Conservation (phyloP, 2,797 vertebrate genomes). For the Poecilia gillii region DNA sequence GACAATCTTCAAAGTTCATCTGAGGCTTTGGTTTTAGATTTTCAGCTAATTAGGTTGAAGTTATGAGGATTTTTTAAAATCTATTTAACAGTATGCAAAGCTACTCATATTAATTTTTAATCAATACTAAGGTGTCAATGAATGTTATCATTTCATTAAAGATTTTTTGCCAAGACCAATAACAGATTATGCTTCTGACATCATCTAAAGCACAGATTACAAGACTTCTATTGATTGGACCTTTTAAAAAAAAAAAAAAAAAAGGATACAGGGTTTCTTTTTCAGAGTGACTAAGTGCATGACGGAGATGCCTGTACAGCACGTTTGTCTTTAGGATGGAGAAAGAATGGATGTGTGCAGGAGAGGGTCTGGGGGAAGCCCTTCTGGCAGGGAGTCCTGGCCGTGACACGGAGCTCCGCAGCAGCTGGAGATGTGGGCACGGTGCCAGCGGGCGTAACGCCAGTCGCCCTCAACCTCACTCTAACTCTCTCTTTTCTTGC, state of each 20-base stretch:
- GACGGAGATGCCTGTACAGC: constrained; percentile 14
- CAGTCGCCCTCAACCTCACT: constrained; percentile 49
- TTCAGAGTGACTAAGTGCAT: constrained; percentile 37
- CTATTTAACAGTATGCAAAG: not conserved
- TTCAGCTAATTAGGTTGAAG: not conserved
- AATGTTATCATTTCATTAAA: not conserved
- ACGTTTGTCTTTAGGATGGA: not conserved
- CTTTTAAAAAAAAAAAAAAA: not conserved
- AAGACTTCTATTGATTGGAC: not conserved
- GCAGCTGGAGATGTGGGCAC: constrained; percentile 75
- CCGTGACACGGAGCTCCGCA: constrained; percentile 74
- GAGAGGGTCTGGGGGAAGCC: constrained; percentile 80
- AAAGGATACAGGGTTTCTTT: not conserved
- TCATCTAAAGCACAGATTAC: not conserved
- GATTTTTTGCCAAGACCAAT: not conserved
- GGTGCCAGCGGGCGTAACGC: constrained; percentile 75
- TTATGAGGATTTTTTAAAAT: not conserved
- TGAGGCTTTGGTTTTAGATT: not conserved
- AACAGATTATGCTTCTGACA: not conserved
- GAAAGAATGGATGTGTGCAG: constrained; percentile 23
- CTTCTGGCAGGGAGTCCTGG: constrained; percentile 82
- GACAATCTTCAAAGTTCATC: not conserved
- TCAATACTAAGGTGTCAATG: not conserved
- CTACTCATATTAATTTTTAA: not conserved
- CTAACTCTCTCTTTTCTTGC: constrained; percentile 7